phyloP scores from a whole-genome alignment of 2,797 vertebrate species.

The Halcyon leucocephala region DNA sequence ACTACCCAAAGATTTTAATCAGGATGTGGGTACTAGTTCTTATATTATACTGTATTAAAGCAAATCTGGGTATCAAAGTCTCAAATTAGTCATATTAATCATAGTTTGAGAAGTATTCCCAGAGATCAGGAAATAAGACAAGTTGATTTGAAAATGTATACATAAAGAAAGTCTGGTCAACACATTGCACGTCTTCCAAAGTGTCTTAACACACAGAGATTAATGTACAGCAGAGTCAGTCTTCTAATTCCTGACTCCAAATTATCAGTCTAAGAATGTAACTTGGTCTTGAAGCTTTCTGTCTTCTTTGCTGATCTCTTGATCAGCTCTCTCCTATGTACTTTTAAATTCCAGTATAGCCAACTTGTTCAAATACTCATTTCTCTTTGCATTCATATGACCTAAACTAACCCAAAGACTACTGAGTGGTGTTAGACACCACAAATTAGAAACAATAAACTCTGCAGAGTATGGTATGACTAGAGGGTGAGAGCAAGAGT shows the following conservation, averaged over 20 bases:
- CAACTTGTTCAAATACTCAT: background rate
- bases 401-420: background rate
- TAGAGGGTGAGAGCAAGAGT: background rate
- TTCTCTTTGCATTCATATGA: background rate
- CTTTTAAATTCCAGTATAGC: background rate
- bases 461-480: background rate
- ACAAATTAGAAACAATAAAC: background rate
- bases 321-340: background rate
- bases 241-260: background rate
- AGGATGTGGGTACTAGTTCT: background rate
- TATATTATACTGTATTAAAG: background rate
- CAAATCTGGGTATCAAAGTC: background rate
- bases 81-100: background rate
- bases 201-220: background rate
- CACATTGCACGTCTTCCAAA: background rate
- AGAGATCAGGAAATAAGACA: background rate
- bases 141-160: background rate
- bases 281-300: background rate
- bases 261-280: background rate
- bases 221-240: background rate
- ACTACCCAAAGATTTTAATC: background rate
- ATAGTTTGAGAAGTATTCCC: background rate
- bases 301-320: background rate
- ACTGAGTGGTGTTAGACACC: background rate
- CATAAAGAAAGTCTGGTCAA: background rate